Base-by-base conservation (phyloP, 2,113 vertebrate genomes). In the Crotophaga sulcirostris region DNA sequence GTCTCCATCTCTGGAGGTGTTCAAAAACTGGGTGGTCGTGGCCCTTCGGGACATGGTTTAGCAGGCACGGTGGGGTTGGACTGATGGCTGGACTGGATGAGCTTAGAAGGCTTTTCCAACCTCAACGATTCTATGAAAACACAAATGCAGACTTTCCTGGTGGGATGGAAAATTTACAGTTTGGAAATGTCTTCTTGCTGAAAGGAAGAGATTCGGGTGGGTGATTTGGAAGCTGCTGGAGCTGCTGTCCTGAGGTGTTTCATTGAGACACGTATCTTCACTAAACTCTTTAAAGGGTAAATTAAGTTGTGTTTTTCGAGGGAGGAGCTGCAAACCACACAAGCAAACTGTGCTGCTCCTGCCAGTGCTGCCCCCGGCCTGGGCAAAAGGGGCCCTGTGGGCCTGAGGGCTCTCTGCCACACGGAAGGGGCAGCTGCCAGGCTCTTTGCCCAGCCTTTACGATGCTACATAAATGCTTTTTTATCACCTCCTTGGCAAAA, bases 361-460 rank as follows among this genome's bases (percentile, higher is more conserved):
- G 42, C 12, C 34, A 33, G 44, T 1, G 3, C 33, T 15, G 17
- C 21, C 68, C 45, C 0, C 0, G 25, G 19, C 34, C 40, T 0
- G 1, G 25, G 62, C 1, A 1, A 26, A 34, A 31, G 16, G 29
- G 55, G 7, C 7, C 33, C 52, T 1, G 4, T 0, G 0, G 20
- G 10, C 6, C 33, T 28, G n/a, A n/a, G n/a, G 44, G 38, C 68
- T 51, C 44, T 62, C 45, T 54, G 42, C n/a, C 20, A 8, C 0
- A 0, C 1, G n/a, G 40, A 26, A 84, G 23, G 33, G 45, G 20
- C 78, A 79, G 40, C 44, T 34, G 11, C 42, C 60, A 44, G 38
- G 38, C 16, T 8, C 52, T 34, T 25, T 12, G 31, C 47, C 20
- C 7, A 6, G 7, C 1, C 11, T 40, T 66, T 16, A 67, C 33